A percentile compares a stretch with the other conserved stretches of the same genome.
These are phyloP conservation scores for Drosophila ercepeae DNA, from an alignment of 1,140 invertebrate species.

Conservation along the genomic window DNA sequence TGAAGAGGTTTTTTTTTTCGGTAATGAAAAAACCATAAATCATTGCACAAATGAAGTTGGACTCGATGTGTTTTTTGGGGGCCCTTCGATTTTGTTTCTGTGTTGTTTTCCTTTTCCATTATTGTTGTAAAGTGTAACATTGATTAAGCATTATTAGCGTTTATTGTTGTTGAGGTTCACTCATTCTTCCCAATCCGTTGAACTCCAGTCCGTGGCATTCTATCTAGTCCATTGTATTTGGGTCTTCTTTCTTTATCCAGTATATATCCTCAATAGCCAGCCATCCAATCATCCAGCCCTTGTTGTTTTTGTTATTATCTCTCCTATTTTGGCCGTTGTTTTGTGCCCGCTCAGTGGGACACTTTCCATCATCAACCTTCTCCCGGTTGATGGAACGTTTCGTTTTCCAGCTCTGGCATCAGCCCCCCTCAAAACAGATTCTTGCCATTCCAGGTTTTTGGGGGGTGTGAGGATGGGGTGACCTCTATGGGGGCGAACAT, in stretches of 20 bases:
- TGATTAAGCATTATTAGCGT: conserved; percentile 81
- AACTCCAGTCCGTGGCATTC: conserved; percentile 23
- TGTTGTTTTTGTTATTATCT: conserved; percentile 41
- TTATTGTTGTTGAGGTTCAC: conserved; percentile 69
- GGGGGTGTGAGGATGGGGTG: conserved; percentile 9
- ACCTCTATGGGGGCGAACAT: conserved; percentile 29
- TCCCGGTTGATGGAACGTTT: conserved; percentile 72
- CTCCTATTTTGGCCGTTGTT: conserved; percentile 38
- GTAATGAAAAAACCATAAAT: conserved; percentile 78
- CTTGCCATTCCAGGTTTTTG: conserved; percentile 12
- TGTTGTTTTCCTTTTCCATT: conserved; percentile 29
- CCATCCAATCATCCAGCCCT: too few relatives aligned
- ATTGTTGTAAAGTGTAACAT: conserved; percentile 82
- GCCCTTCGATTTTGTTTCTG: conserved; percentile 35
- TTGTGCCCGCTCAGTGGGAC: conserved; percentile 71
- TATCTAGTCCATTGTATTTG: conserved; percentile 50
- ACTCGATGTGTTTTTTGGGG: conserved; percentile 26
- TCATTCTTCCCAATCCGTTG: conserved; percentile 12
- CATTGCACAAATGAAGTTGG: conserved; percentile 74
- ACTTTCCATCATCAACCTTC: conserved; percentile 79
- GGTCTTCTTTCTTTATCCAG: conserved; percentile 32
- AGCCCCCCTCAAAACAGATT: conserved; percentile 47
- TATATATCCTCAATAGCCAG: not conserved
- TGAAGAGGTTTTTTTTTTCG: conserved; percentile 63
- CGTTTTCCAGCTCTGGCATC: conserved; percentile 60